Evolutionary conservation across 1,140 invertebrate species (phyloP), one percentile per base, ranked within the genome.

Genomic region (Brachionus rotundiformis): DNA sequence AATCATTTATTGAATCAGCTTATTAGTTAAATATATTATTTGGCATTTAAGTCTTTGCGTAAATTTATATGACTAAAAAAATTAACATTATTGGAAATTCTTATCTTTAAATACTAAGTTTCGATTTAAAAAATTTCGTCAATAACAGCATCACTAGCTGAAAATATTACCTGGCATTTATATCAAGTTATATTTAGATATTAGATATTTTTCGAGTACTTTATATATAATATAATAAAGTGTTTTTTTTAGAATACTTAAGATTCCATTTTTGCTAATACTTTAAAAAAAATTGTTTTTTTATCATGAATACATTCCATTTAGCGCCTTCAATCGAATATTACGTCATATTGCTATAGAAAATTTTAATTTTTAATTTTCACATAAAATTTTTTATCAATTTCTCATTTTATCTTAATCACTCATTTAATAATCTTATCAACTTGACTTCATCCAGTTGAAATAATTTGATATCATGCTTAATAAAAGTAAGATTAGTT

Each of bases 401-500:
- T 54, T 54, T 54, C 47, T 54, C 47, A 54, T 54, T 54, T 54
- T 54, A 54, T 54, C 19, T 54, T 19, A 54, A 54, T 54, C 47
- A 54, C 19, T 54, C 1, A 54, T n/a, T n/a, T n/a, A n/a, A n/a
- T 54, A 54, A 54, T 54, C 47, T 54, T 54, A 54, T 54, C 47
- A 54, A 54, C 2, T 0, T 19, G 23, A 8, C 0, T 19, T 25
- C 16, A 25, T 54, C 19, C 11, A 11, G 39, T 41, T 41, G 4
- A 41, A 41, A 36, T 11, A 41, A 41, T n/a, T n/a, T n/a, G n/a
- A n/a, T n/a, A n/a, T n/a, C n/a, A n/a, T n/a, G n/a, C n/a, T n/a
- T n/a, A n/a, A n/a, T n/a, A n/a, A n/a, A n/a, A n/a, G 2, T 39
- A 10, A 39, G 11, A 39, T 11, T 39, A 39, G 36, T 11, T 39